Conservation (phyloP, 1,140 invertebrate species). For the Cyphomyrmex costatus region DNA sequence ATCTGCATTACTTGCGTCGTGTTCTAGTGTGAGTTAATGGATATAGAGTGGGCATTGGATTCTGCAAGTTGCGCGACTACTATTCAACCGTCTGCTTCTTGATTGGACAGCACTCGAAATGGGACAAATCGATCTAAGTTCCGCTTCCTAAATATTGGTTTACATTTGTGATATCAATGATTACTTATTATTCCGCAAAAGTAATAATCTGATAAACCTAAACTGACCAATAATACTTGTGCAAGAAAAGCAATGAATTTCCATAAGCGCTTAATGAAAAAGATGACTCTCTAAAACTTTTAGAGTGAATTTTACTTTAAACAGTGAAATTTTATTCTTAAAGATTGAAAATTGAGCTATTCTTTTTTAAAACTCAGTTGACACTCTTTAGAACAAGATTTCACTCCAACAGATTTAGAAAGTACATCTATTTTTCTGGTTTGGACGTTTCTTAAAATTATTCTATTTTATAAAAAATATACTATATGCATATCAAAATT, state of each 20-base stretch:
- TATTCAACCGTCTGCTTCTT: conserved; percentile 35
- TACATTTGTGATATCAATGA: not conserved
- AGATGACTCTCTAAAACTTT: too few relatives aligned
- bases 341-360: too few relatives aligned
- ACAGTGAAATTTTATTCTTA: too few relatives aligned
- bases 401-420: too few relatives aligned
- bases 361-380: too few relatives aligned
- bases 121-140: conserved; percentile 58
- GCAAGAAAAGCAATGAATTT: not conserved
- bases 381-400: too few relatives aligned
- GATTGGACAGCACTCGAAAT: conserved; percentile 45
- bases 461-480: not conserved
- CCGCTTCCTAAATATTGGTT: not conserved
- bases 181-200: not conserved
- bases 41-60: conserved; percentile 61
- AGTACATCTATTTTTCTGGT: too few relatives aligned
- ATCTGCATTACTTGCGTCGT: conserved; percentile 47
- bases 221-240: not conserved
- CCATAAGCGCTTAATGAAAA: not conserved
- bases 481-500: not conserved
- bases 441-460: not conserved
- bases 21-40: conserved; percentile 51
- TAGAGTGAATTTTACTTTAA: too few relatives aligned
- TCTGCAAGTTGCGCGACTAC: conserved; percentile 53
- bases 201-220: not conserved